Percentiles rank a stretch among this genome's conserved stretches.
Evolutionary conservation across 2,113 vertebrate genomes (phyloP).

Genomic region (Mohoua ochrocephala): DNA sequence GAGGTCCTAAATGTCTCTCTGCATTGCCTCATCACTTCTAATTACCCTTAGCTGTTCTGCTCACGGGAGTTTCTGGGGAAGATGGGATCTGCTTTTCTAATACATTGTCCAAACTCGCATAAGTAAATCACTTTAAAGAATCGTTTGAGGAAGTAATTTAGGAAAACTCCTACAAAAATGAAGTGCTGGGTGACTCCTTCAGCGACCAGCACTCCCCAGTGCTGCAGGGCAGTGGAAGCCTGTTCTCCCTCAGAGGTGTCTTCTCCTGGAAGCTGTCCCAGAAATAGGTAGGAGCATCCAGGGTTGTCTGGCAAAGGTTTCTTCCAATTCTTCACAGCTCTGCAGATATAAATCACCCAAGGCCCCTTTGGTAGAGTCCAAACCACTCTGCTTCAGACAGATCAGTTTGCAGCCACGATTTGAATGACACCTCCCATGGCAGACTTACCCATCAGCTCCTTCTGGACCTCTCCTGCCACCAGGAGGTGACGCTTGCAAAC

Average conservation of each 20-base stretch:
- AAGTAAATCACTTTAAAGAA: background rate
- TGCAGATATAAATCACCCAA: background rate
- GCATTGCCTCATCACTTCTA: background rate
- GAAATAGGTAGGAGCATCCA: background rate
- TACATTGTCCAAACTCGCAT: background rate
- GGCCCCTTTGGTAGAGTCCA: background rate
- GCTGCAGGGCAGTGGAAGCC: background rate
- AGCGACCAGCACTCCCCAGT: background rate
- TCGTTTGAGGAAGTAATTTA: background rate
- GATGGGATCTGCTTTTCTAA: background rate
- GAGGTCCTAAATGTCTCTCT: background rate
- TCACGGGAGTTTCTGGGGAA: background rate
- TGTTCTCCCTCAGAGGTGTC: background rate
- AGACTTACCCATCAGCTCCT: background rate
- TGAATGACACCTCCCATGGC: fast-evolving
- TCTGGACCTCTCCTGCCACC: background rate
- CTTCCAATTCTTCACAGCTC: background rate
- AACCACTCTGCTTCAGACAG: background rate
- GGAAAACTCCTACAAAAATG: background rate
- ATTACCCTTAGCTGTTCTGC: background rate
- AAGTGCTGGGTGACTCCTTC: background rate
- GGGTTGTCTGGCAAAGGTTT: background rate
- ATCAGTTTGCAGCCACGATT: background rate
- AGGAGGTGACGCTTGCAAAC: background rate
- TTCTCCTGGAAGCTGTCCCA: background rate